phyloP scores from a whole-genome alignment of 2,888 invertebrate genomes.

The Sclerodermus sp. region DNA sequence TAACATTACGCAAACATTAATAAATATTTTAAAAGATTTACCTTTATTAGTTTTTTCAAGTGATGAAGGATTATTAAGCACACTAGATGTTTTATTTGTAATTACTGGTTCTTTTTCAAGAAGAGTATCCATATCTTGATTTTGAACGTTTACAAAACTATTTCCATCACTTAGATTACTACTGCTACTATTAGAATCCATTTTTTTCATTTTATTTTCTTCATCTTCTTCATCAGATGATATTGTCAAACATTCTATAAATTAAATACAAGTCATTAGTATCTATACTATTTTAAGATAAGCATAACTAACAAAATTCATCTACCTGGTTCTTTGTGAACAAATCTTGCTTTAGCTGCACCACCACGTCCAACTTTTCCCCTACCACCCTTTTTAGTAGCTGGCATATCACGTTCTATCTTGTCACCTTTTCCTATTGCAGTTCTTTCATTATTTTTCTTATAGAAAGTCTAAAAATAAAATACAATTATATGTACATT shows the following conservation, averaged over 20 bases:
- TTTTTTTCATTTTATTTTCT: conserved; percentile 22
- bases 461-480: conserved; percentile 45
- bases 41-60: conserved; percentile 21
- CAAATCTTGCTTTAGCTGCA: conserved; percentile 33
- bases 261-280: conserved; percentile 9
- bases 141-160: conserved; percentile 23
- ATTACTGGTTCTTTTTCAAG: conserved; percentile 55
- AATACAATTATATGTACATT: conserved; percentile 5
- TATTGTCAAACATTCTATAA: conserved; percentile 54
- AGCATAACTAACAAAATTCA: neutral
- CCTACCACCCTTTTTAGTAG: conserved; percentile 33
- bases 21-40: neutral
- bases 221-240: conserved; percentile 58
- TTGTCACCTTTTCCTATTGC: conserved; percentile 30
- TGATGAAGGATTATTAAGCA: conserved; percentile 8
- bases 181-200: conserved; percentile 19
- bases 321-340: conserved; percentile 53
- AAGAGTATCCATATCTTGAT: conserved; percentile 37
- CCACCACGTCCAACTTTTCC: conserved; percentile 31
- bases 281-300: neutral
- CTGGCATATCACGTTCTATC: conserved; percentile 28
- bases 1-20: neutral
- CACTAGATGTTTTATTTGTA: conserved; percentile 37
- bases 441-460: conserved; percentile 42
- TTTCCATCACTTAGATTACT: conserved; percentile 17